Base-by-base conservation (phyloP, 2,113 vertebrate genomes). In the Lethenteron reissneri region DNA sequence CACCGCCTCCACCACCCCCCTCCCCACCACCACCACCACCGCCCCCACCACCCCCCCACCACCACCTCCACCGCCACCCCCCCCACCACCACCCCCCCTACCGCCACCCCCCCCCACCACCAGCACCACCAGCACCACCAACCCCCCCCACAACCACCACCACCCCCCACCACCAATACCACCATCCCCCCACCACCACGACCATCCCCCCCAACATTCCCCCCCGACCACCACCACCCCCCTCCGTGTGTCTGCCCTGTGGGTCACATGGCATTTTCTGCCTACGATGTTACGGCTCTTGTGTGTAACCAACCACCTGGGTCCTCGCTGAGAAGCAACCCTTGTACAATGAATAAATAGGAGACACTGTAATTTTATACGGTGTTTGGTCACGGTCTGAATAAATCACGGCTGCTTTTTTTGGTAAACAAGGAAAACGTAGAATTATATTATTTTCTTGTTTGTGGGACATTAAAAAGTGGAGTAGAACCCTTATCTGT, bases 271-370 rank as follows among this genome's bases (percentile, higher is more conserved):
- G 15, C 62, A 9, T 2, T 4, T 12, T 17, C 56, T 57, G 57
- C 21, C 19, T 13, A 11, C 6, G 2, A 17, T 57, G 57, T 57
- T 8, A 1, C 2, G 5, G 72, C 21, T 13, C 9, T 17, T 71
- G 14, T 2, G 72, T 12, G 11, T 17, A 11, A 3, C n/a, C 25
- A 41, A 41, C 25, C 25, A 41, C 25, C 13, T 3, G 57, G 4
- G 19, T 8, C 68, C 14, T 2, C 56, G 6, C 0, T 2, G 6
- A 2, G 19, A 12, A 1, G 2, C n/a, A 11, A 15, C 17, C 17
- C 11, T 56, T 8, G 5, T 25, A 2, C 3, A 59, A 10, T 9
- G 15, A 10, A 12, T n/a, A 2, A 41, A 19, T 19, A 19, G 17
- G 17, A 19, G 17, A 19, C 17, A 19, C 17, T 19, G 17, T 19